Conservation (phyloP, 2,797 vertebrate species). For the Melanotaenia parkinsoni region DNA sequence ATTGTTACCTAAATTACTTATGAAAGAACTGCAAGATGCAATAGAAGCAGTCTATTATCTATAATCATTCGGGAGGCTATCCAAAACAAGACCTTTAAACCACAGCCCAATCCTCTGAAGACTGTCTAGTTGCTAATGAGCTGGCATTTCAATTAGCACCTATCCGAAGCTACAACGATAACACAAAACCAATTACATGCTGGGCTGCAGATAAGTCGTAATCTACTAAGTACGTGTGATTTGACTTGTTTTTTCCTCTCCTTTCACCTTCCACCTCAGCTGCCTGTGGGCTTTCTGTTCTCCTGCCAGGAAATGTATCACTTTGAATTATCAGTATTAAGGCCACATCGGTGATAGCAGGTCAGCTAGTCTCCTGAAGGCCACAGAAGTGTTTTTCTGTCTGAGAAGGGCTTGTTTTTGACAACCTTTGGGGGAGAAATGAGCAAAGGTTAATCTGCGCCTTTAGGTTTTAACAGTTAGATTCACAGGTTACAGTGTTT, state of each 20-base stretch:
- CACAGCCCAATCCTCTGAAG: conserved; percentile 58
- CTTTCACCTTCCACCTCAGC: conserved; percentile 26
- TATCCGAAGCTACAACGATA: conserved; percentile 74
- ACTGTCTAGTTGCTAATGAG: conserved; percentile 70
- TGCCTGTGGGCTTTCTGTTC: conserved; percentile 50
- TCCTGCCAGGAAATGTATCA: conserved; percentile 58
- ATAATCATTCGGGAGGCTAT: conserved; percentile 67
- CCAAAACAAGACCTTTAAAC: conserved; percentile 73
- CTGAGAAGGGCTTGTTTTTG: conserved; percentile 50
- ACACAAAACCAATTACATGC: conserved; percentile 81
- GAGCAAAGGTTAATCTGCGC: conserved; percentile 23
- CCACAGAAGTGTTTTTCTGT: conserved; percentile 42
- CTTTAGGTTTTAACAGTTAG: conserved; percentile 24
- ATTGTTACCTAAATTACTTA: conserved; percentile 32
- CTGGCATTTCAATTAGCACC: conserved; percentile 78
- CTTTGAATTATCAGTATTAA: conserved; percentile 64
- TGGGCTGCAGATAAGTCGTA: conserved; percentile 73
- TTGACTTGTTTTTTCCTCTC: conserved; percentile 56
- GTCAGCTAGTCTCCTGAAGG: conserved; percentile 41
- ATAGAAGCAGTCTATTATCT: conserved; percentile 57
- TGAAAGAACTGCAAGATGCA: conserved; percentile 34
- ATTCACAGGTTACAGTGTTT: conserved; percentile 27
- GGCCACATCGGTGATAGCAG: conserved; percentile 50
- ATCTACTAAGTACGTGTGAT: conserved; percentile 78
- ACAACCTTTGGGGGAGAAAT: conserved; percentile 40